Percentiles rank a stretch among this genome's conserved stretches.
Conservation (phyloP, 1,140 invertebrate genomes). For the Epicauta chinensis region DNA sequence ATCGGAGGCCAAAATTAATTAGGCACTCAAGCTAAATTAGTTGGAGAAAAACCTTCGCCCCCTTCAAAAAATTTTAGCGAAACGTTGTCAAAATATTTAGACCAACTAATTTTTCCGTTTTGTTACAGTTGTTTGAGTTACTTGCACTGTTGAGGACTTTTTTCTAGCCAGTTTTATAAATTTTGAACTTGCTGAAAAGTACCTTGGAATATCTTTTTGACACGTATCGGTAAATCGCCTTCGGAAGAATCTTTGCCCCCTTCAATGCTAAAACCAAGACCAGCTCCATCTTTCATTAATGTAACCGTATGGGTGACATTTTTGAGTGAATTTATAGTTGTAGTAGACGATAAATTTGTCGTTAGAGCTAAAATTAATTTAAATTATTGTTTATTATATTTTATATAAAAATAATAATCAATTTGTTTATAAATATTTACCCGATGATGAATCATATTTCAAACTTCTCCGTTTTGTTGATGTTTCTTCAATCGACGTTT, state of each 20-base stretch:
- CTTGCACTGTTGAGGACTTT: too few relatives aligned
- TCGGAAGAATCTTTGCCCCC: constrained; percentile 84
- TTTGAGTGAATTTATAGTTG: constrained; percentile 2
- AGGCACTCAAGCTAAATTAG: too few relatives aligned
- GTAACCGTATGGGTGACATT: constrained; percentile 46
- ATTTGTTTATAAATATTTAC: neutral
- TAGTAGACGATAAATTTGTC: neutral
- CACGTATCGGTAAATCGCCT: constrained; percentile 77
- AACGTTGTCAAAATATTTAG: too few relatives aligned
- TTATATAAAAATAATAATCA: neutral
- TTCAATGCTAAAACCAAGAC: constrained; percentile 87
- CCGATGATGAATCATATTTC: neutral
- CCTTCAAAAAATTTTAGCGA: too few relatives aligned
- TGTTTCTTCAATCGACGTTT: neutral
- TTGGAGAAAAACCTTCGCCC: too few relatives aligned
- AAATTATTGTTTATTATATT: too few relatives aligned
- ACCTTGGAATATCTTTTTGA: constrained; percentile 92
- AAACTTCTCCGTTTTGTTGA: neutral
- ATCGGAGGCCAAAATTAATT: too few relatives aligned
- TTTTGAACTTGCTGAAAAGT: constrained; percentile 28
- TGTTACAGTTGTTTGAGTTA: too few relatives aligned
- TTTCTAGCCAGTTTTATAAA: constrained; percentile 1
- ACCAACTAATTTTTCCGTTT: too few relatives aligned
- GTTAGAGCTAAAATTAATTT: constrained; percentile 12
- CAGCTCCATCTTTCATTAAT: constrained; percentile 79